Percentiles rank a stretch among this genome's conserved stretches.
phyloP scores from a whole-genome alignment of 1,140 invertebrate genomes.

The Ceratitis capitata region DNA sequence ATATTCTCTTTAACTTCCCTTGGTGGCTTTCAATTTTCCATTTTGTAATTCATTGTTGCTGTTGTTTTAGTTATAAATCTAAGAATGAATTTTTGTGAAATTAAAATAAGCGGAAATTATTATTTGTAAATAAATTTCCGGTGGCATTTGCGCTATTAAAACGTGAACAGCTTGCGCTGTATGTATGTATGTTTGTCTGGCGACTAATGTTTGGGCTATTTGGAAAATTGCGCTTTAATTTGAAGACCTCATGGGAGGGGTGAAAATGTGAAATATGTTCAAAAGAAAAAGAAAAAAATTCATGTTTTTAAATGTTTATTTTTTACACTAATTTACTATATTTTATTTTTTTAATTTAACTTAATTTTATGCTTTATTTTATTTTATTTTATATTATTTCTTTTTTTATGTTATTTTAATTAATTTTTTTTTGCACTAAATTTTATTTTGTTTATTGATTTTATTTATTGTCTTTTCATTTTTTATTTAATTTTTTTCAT shows the following conservation, averaged over 20 bases:
- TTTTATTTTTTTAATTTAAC: background rate
- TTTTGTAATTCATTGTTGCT: background rate
- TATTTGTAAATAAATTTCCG: conserved; percentile 51
- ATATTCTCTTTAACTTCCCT: conserved; percentile 17
- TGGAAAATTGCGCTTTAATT: conserved; percentile 31
- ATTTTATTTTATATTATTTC: background rate
- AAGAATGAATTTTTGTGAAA: conserved; percentile 41
- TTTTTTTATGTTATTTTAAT: background rate
- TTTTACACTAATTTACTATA: background rate
- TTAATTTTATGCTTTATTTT: background rate
- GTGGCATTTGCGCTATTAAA: background rate
- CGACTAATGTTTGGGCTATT: conserved; percentile 48
- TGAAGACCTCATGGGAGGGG: background rate
- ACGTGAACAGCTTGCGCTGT: background rate
- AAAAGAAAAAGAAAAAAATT: too few species aligned
- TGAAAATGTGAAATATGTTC: background rate
- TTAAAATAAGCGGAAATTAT: conserved; percentile 58
- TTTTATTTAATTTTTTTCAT: background rate
- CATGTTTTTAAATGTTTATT: too few species aligned
- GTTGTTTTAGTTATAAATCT: background rate
- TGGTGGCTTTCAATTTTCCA: background rate
- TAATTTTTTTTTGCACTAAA: too few species aligned
- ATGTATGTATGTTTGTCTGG: background rate
- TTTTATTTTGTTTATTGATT: too few species aligned
- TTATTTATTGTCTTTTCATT: background rate